Conservation (phyloP, 1,140 invertebrate genomes). For the Monochamus saltuarius region DNA sequence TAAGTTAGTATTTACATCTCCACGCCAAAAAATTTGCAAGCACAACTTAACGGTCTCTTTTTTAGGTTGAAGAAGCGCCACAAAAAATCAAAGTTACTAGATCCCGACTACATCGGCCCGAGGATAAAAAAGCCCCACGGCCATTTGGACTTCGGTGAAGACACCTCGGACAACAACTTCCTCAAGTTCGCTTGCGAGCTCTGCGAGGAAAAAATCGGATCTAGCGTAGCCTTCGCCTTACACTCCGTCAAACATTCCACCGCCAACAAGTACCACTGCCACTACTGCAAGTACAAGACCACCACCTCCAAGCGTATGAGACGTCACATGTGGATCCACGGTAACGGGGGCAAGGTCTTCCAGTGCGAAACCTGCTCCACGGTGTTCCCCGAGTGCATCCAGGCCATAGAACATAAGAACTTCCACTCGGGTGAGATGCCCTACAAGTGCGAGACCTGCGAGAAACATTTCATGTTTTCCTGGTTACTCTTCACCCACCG, state of each 20-base stretch:
- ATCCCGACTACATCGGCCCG: too few relatives aligned
- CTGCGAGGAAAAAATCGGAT: constrained; percentile 37
- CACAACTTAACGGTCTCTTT: too few relatives aligned
- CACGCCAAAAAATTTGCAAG: too few relatives aligned
- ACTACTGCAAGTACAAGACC: constrained; percentile 50
- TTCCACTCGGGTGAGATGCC: constrained; percentile 61
- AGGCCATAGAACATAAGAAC: constrained; percentile 48
- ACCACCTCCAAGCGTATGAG: constrained; percentile 47
- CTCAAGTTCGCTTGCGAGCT: constrained; percentile 34
- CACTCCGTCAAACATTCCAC: constrained; percentile 43
- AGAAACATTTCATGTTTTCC: constrained; percentile 51
- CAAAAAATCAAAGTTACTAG: too few relatives aligned
- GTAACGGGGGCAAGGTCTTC: constrained; percentile 51
- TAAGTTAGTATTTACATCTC: too few relatives aligned
- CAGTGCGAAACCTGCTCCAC: constrained; percentile 54
- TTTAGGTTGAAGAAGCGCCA: too few relatives aligned
- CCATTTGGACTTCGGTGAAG: too few relatives aligned
- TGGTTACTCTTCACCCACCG: constrained; percentile 44
- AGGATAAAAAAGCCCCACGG: too few relatives aligned
- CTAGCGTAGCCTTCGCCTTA: constrained; percentile 35
- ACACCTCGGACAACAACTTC: constrained; percentile 4
- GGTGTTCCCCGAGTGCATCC: constrained; percentile 52
- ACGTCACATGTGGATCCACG: constrained; percentile 43
- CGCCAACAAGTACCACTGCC: constrained; percentile 48
- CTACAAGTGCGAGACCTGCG: constrained; percentile 62